phyloP scores from a whole-genome alignment of 2,888 invertebrate species.

The Notocelia uddmanniana region DNA sequence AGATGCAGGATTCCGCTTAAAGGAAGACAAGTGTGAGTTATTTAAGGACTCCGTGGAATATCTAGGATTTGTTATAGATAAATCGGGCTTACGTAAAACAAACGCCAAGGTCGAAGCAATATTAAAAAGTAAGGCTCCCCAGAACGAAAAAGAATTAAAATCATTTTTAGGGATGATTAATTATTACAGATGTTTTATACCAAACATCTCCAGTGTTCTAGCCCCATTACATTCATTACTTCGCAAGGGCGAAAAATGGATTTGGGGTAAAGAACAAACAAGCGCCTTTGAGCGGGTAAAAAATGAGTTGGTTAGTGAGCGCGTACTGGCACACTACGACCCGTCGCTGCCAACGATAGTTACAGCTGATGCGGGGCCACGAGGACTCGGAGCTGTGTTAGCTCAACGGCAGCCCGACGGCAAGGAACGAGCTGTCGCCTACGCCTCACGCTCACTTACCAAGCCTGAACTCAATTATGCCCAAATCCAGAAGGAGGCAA shows the following conservation, averaged over 20 bases:
- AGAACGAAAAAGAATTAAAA: neutral
- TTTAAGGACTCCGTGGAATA: conserved; percentile 34
- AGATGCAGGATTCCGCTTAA: conserved; percentile 30
- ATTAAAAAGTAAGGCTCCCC: neutral
- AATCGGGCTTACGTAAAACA: neutral
- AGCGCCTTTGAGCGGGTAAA: conserved; percentile 25
- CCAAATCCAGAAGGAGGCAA: conserved; percentile 14
- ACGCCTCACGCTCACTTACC: conserved; percentile 17
- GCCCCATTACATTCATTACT: conserved; percentile 9
- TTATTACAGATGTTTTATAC: neutral
- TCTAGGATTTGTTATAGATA: conserved; percentile 30
- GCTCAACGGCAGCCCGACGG: conserved; percentile 35
- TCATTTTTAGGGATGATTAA: conserved; percentile 3
- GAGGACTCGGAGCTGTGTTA: neutral
- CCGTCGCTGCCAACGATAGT: conserved; percentile 32
- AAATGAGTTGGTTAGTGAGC: conserved; percentile 34
- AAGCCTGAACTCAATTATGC: conserved; percentile 2
- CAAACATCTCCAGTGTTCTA: neutral
- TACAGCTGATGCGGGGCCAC: neutral
- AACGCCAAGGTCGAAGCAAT: neutral
- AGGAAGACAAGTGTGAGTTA: conserved; percentile 38
- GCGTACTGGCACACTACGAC: conserved; percentile 26
- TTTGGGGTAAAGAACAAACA: conserved; percentile 13
- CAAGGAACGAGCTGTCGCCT: neutral
- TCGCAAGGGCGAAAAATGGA: neutral